A percentile compares a stretch with the other conserved stretches of the same genome.
Evolutionary conservation across 2,888 invertebrate species (phyloP).

Genomic region (Piscicola geometra): DNA sequence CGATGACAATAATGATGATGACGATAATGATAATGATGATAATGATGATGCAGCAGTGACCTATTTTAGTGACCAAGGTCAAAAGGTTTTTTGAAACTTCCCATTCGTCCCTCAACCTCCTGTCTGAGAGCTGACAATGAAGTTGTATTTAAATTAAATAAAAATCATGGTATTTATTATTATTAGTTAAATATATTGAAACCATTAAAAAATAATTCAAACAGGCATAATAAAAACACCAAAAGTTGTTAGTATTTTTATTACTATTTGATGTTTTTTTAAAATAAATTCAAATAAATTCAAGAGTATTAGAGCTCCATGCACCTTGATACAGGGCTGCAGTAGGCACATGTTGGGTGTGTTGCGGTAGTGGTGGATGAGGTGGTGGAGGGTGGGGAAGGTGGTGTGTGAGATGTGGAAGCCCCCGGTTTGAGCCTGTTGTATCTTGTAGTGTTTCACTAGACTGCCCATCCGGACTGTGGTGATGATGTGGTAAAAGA

Average conservation of each 20-base stretch:
- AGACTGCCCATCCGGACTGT: background rate
- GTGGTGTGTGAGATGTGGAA: background rate
- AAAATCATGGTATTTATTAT: background rate
- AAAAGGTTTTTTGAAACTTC: background rate
- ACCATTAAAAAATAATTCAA: background rate
- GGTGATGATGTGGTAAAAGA: too few species aligned
- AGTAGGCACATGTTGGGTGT: background rate
- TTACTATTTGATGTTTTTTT: too few species aligned
- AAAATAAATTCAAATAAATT: too few species aligned
- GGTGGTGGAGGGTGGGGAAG: background rate
- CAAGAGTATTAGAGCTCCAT: too few species aligned
- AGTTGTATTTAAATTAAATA: background rate
- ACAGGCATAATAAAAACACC: background rate
- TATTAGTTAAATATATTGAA: too few species aligned
- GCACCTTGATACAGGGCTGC: background rate
- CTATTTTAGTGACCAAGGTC: background rate
- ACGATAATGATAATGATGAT: conserved; percentile 24
- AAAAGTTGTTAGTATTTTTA: too few species aligned
- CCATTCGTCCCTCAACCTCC: background rate
- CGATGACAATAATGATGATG: conserved; percentile 3
- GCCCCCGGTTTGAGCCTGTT: background rate
- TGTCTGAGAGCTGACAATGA: background rate
- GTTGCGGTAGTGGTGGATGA: background rate
- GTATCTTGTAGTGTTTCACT: conserved; percentile 2
- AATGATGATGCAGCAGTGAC: conserved; percentile 18